Evolutionary conservation across 1,140 invertebrate species (phyloP).

Genomic region (Dreissena rostriformis): DNA sequence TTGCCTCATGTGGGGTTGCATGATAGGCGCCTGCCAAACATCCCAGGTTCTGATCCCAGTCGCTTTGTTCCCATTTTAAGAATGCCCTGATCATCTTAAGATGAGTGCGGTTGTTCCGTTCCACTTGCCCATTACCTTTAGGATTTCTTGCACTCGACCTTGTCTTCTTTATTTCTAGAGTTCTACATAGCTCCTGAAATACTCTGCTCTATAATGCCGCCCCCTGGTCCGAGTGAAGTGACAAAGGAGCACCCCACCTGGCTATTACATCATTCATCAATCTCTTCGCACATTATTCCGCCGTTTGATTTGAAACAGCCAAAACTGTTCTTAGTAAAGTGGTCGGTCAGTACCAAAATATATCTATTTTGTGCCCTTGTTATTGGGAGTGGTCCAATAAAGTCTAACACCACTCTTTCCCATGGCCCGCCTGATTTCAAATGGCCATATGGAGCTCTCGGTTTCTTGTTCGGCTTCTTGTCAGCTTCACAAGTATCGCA

Average conservation of each 20-base stretch:
- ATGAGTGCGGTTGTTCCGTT: slow-evolving; percentile 17
- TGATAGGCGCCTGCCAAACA: slow-evolving; percentile 32
- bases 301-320: slow-evolving; percentile 47
- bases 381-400: slow-evolving; percentile 66
- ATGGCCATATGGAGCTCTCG: slow-evolving; percentile 17
- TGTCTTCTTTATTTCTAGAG: slow-evolving; percentile 22
- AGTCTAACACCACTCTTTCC: slow-evolving; percentile 54
- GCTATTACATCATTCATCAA: slow-evolving; percentile 19
- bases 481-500: slow-evolving; percentile 29
- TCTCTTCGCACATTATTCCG: slow-evolving; percentile 5
- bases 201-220: slow-evolving; percentile 16
- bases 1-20: slow-evolving; percentile 26
- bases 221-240: slow-evolving; percentile 29
- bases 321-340: slow-evolving; percentile 48
- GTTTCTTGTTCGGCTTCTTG: slow-evolving; percentile 6
- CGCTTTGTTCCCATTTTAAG: slow-evolving; percentile 14
- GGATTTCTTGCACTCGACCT: slow-evolving; percentile 10
- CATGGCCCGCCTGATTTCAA: slow-evolving; percentile 1
- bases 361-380: slow-evolving; percentile 62
- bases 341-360: slow-evolving; percentile 68
- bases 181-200: slow-evolving; percentile 25
- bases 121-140: slow-evolving; percentile 29
- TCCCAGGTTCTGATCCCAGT: slow-evolving; percentile 26
- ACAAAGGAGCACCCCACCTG: slow-evolving; percentile 15
- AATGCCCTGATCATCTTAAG: slow-evolving; percentile 24